Base-by-base conservation (phyloP, 2,888 invertebrate species). In the Andrena bicolor region DNA sequence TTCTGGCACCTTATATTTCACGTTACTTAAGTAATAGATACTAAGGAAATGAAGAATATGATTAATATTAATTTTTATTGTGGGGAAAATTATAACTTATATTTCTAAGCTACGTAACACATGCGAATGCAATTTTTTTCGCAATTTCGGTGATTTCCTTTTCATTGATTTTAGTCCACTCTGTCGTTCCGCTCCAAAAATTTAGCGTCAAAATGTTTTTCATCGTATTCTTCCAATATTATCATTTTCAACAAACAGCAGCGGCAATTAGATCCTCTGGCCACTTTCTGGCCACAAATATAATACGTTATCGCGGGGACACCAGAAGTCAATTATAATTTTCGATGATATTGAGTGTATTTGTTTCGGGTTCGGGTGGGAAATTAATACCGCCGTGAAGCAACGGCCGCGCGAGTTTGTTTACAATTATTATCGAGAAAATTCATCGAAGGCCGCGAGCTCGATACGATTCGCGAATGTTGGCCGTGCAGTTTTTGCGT, bases 371-470 rank as follows among this genome's bases (percentile, higher is more conserved):
- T 23, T n/a, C 30, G n/a, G 51, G 0, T 16, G 58, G 41, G 51
- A 78, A 80, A 78, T 80, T 71, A 78, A 80, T 80, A 78, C 71
- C 70, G 16, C 32, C 28, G 30, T 23, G 16, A 60, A 8, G 51
- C 78, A 30, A 51, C n/a, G 61, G n/a, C 35, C n/a, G 49, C 35
- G 51, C 60, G 49, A 51, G 74, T 80, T 74, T 81, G 75, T 80
- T 80, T 71, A 82, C 60, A 85, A 76, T 83, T 83, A 85, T 76
- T 85, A 85, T 85, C 85, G 81, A 69, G 71, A 72, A 76, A 72
- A 83, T 76, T 76, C 71, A 80, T 85, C 76, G 74, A 56, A 63
- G 56, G 58, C 60, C 60, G 63, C 74, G n/a, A 51, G 65, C 64
- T 51, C 69, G 76, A 71, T 76, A 66, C 51, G 64, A 77, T 64